Percentiles rank a stretch among this genome's conserved stretches.
Conservation (phyloP, 1,140 invertebrate species). For the Antheraea mylitta region DNA sequence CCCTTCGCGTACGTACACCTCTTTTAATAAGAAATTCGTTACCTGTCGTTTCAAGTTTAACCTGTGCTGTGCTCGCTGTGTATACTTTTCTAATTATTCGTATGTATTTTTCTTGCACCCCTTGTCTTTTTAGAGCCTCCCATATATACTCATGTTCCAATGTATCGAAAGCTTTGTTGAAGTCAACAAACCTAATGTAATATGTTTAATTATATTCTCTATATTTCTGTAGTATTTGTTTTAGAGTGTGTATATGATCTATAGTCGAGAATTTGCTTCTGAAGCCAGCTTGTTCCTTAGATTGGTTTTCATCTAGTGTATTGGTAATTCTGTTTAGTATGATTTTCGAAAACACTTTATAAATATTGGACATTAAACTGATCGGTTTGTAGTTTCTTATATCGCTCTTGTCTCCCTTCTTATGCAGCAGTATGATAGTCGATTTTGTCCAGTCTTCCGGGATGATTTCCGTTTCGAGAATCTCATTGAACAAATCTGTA, state of each 20-base stretch:
- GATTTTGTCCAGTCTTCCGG: background rate
- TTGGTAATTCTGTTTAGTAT: constrained; percentile 2
- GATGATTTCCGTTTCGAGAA: background rate
- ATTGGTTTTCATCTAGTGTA: background rate
- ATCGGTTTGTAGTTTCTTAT: background rate
- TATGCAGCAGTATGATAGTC: constrained; percentile 1
- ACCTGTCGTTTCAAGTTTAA: too few species aligned
- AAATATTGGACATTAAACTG: background rate
- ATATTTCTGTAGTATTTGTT: constrained; percentile 5
- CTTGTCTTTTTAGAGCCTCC: background rate
- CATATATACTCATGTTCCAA: background rate
- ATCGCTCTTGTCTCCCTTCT: background rate
- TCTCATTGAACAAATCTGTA: constrained; percentile 4
- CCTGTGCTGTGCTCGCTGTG: too few species aligned
- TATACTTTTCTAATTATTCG: too few species aligned
- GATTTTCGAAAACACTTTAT: background rate
- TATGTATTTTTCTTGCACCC: background rate
- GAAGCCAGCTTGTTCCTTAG: constrained; percentile 4
- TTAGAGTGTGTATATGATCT: background rate
- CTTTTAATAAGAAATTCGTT: too few species aligned
- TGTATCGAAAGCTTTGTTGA: constrained; percentile 3
- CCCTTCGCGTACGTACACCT: too few species aligned
- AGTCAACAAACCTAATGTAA: constrained; percentile 1
- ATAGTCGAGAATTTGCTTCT: background rate
- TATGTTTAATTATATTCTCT: constrained; percentile 3